These are phyloP conservation scores for Geococcyx californianus DNA, from an alignment of 2,113 vertebrate species.

Conservation along the genomic window DNA sequence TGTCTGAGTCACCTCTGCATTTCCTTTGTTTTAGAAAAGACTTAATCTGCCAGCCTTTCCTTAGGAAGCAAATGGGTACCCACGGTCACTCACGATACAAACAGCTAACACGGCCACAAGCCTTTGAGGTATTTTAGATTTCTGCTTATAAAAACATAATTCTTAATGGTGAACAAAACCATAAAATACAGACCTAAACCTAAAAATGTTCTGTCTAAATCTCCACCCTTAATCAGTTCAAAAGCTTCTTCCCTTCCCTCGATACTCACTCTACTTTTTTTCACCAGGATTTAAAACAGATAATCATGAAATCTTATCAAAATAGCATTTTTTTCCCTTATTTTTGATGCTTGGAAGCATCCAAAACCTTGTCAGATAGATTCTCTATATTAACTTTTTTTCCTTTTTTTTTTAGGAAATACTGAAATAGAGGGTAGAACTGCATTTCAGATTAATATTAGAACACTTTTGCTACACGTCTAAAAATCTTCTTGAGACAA, in stretches of 20 bases:
- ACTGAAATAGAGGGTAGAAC: neutral
- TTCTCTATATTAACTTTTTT: neutral
- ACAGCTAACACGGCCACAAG: accelerated
- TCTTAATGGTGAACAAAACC: neutral
- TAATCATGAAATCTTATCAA: neutral
- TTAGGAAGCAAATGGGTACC: neutral
- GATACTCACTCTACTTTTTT: accelerated
- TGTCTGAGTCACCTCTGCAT: neutral
- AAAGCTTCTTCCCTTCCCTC: neutral
- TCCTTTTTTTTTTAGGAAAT: neutral
- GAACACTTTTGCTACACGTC: neutral
- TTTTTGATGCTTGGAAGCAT: neutral
- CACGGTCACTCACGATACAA: neutral
- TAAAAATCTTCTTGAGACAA: neutral
- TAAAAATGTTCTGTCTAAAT: neutral
- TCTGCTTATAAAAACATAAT: neutral
- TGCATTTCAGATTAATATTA: neutral
- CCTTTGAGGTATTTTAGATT: neutral
- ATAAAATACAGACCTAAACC: neutral
- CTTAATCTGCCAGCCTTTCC: neutral
- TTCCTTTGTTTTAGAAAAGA: neutral
- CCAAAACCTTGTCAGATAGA: accelerated
- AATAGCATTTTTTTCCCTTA: neutral
- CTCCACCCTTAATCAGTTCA: neutral
- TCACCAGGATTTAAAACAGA: neutral